Percentiles rank a stretch among this genome's conserved stretches.
Evolutionary conservation across 2,113 vertebrate genomes (phyloP).

Genomic region (Telmatochromis brichardi): DNA sequence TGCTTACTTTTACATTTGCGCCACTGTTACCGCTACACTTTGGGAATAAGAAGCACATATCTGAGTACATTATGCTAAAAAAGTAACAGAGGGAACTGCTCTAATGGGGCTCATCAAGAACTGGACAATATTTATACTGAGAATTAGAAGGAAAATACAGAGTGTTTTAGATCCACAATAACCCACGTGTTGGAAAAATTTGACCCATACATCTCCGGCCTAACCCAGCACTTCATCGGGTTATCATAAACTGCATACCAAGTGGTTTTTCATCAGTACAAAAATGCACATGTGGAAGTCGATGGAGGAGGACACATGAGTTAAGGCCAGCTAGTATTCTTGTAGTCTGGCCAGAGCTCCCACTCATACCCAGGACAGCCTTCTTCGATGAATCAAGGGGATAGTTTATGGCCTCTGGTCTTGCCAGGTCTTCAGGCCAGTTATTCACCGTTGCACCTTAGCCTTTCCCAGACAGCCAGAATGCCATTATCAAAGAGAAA

Average conservation of each 20-base stretch:
- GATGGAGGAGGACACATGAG: conserved; percentile 1
- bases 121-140: background rate
- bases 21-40: background rate
- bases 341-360: conserved; percentile 16
- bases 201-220: background rate
- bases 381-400: conserved; percentile 35
- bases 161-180: background rate
- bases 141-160: background rate
- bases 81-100: background rate
- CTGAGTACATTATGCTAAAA: background rate
- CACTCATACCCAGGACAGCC: conserved; percentile 16
- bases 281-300: background rate
- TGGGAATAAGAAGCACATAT: background rate
- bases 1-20: conserved; percentile 36
- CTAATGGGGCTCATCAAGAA: background rate
- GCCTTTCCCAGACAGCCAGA: conserved; percentile 16
- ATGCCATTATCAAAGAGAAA: conserved; percentile 12
- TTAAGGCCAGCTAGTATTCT: background rate
- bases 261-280: conserved; percentile 19
- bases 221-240: background rate
- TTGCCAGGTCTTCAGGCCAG: background rate
- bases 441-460: background rate
- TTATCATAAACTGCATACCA: conserved; percentile 2
- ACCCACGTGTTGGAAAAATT: background rate
- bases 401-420: conserved; percentile 28